Evolutionary conservation across 2,888 invertebrate species (phyloP), one percentile per base, ranked within the genome.

Genomic region (Meganola albula): DNA sequence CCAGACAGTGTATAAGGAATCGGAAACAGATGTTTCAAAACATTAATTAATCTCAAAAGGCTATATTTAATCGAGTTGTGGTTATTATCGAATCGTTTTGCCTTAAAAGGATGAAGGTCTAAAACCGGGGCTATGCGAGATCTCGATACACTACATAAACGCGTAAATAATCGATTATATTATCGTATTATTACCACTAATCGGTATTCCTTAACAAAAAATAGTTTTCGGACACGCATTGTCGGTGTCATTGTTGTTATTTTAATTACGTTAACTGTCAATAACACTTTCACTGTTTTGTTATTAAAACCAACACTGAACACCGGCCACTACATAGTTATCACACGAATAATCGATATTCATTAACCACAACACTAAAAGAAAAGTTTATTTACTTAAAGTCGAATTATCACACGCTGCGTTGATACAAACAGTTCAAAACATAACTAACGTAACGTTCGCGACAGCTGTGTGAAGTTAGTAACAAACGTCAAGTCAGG

Each of bases 381-480:
- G 46, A 46, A 44, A 27, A 48, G 38, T 58, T 62, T 70, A 79
- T 77, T 75, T 58, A 69, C 57, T 47, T 66, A 63, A 46, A 34
- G 26, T 39, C 20, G 33, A 48, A 55, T 53, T 39, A n/a, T 37
- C 36, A 46, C 52, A 43, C 44, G 44, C 48, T 58, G n/a, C 38
- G 44, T 53, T 49, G 30, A 34, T 53, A 56, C 58, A 52, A 67
- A 69, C 64, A 40, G 65, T 73, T 75, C 65, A 76, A 74, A 76
- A 74, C 69, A 74, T 65, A 74, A 74, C 72, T 77, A 78, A 70
- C 62, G 53, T 74, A 78, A 77, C 76, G 79, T 74, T 68, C 60
- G 64, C 63, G 58, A 59, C 66, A 62, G 68, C 50, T 66, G 62
- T 52, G 51, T 59, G 79, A 82, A 80, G 78, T 76, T 78, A 48